Evolutionary conservation across 2,888 invertebrate species (phyloP), one percentile per base, ranked within the genome.

Genomic region (Phyllotreta striolata): DNA sequence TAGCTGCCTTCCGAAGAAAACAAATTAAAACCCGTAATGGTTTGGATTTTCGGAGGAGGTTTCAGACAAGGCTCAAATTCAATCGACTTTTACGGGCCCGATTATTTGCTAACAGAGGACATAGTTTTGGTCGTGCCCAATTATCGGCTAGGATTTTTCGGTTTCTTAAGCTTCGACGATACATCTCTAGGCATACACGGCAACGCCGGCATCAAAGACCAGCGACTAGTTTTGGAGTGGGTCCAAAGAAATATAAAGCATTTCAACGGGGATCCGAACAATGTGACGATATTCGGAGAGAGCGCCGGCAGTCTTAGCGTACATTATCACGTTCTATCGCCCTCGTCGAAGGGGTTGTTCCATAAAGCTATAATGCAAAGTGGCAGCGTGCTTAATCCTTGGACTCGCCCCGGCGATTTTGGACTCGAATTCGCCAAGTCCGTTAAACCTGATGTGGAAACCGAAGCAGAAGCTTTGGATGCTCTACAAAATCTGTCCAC

Each of bases 171-270:
- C 40, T 73, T 85, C 0, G 77, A 82, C 52, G 84, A 85, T 66
- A 72, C 79, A 6, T 74, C 80, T 3, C 72, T 85, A n/a, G 80
- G 80, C 54, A 79, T 85, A 54, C 84, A 84, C 0, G 85, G 85
- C 1, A 85, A 85, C 74, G 83, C 84, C 0, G 85, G 83, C 1
- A 75, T 85, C 0, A 85, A 85, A 75, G 85, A 85, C 72, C 83
- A 84, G 76, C 78, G 83, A 1, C 66, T 84, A 70, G 85, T 84
- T 0, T 68, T 85, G 39, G 81, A 81, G 66, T 85, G 85, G 85
- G 78, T 85, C 0, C 81, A 84, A 65, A 75, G 74, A 1, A 85
- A 85, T 69, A 83, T 84, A n/a, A 67, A 74, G 6, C 41, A 71
- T 6, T 76, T 76, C 55, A 63, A 66, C 54, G 76, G 76, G 3